Percentiles rank a stretch among this genome's conserved stretches.
These are phyloP conservation scores for Macropus fuliginosus DNA, from an alignment of 2,797 vertebrate genomes.

Conservation along the genomic window DNA sequence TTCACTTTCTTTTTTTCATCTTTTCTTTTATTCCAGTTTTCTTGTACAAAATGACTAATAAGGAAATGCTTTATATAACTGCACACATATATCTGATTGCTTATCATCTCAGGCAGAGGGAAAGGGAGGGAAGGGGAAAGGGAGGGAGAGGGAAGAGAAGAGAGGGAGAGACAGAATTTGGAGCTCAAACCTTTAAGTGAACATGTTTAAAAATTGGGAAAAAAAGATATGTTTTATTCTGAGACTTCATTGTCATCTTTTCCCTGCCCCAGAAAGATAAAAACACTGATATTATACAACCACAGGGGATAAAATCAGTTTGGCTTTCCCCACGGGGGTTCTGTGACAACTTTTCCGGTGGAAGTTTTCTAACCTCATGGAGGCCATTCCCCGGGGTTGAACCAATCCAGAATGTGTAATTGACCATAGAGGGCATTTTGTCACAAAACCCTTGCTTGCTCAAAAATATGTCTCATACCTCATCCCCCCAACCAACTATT, in stretches of 20 bases:
- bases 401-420: neutral
- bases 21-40: neutral
- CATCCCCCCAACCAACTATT: neutral
- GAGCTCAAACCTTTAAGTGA: neutral
- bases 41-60: neutral
- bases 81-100: neutral
- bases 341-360: conserved; percentile 2
- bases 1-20: neutral
- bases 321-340: neutral
- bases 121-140: neutral
- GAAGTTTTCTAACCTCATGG: neutral
- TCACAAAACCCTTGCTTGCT: neutral
- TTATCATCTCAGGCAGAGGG: neutral
- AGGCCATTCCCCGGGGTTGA: neutral
- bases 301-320: conserved; percentile 1
- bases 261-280: neutral
- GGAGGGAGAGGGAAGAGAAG: too few relatives aligned
- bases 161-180: neutral
- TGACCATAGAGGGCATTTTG: neutral
- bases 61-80: neutral
- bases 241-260: neutral
- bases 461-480: neutral
- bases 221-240: neutral
- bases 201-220: neutral
- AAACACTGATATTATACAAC: neutral